Base-by-base conservation (phyloP, 2,888 invertebrate species). In the Oxycera nigricornis region DNA sequence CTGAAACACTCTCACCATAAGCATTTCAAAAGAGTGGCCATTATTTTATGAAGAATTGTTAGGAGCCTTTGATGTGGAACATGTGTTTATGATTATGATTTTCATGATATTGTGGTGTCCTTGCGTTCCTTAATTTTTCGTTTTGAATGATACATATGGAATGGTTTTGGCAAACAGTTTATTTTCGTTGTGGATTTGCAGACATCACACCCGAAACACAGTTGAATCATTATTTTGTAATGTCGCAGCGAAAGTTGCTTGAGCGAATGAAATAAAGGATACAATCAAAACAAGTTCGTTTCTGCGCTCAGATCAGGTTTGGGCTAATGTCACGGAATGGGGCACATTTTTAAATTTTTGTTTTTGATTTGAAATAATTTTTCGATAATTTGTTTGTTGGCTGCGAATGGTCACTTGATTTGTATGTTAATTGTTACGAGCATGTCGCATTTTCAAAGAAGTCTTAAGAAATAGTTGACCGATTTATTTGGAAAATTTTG, bases 51-150 rank as follows among this genome's bases (percentile, higher is more conserved):
- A 39, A 9, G 22, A 65, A 17, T 41, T 7, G 24, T 70, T 70
- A 52, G 70, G 35, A 52, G 82, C 81, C 80, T 81, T 83, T 80
- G 82, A 81, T 83, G 83, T 83, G 82, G 82, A 83, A 81, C 85
- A 81, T 52, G 28, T 39, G 24, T 70, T 46, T 17, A 61, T 59
- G 46, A 67, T 67, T 55, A 22, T 55, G 24, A n/a, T 14, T 46
- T 7, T n/a, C 46, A 1, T 67, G n/a, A 20, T 22, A 59, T 28
- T 41, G 22, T 73, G 41, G 39, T 62, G 30, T 62, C 62, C 67
- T 62, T 65, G 6, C n/a, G n/a, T n/a, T n/a, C n/a, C n/a, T n/a
- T n/a, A 59, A 4, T 59, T 65, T 65, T n/a, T 39, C 28, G 1
- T 41, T 11, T 22, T 22, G 41, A 41, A 65, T 41, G 65, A 24